Conservation (phyloP, 1,140 invertebrate species). For the Drosophila tropicalis region DNA sequence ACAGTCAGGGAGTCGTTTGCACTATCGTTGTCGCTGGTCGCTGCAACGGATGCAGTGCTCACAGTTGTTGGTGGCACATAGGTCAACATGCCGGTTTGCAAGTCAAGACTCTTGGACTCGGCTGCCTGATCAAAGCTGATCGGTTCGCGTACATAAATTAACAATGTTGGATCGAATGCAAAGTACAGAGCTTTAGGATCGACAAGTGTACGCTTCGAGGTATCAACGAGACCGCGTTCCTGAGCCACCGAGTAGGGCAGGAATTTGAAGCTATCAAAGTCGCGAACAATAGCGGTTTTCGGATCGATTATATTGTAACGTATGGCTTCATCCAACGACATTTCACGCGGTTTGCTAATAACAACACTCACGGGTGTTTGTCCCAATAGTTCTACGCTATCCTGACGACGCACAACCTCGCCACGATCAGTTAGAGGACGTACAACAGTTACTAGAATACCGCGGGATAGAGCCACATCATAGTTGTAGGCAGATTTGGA, state of each 20-base stretch:
- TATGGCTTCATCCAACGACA: constrained; percentile 91
- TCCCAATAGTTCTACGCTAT: constrained; percentile 83
- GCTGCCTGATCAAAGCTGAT: constrained; percentile 90
- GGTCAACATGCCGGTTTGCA: constrained; percentile 89
- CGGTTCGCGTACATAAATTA: constrained; percentile 89
- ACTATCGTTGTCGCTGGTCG: constrained; percentile 42
- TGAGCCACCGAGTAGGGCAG: constrained; percentile 89
- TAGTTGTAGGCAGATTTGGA: constrained; percentile 89
- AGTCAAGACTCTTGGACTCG: constrained; percentile 88
- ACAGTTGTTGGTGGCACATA: constrained; percentile 86
- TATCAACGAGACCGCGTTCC: constrained; percentile 88
- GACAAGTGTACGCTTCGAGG: constrained; percentile 86
- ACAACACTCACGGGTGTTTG: constrained; percentile 77
- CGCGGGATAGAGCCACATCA: constrained; percentile 89
- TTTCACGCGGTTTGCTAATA: constrained; percentile 86
- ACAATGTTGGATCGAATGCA: constrained; percentile 89
- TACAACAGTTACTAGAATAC: constrained; percentile 89
- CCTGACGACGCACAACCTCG: constrained; percentile 84
- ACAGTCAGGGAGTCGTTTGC: constrained; percentile 68
- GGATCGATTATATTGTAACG: constrained; percentile 90
- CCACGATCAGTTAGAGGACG: constrained; percentile 87
- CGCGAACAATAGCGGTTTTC: constrained; percentile 89
- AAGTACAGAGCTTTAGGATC: constrained; percentile 87
- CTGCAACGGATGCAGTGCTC: constrained; percentile 17
- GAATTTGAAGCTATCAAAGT: constrained; percentile 89